A percentile compares a stretch with the other conserved stretches of the same genome.
These are phyloP conservation scores for Rhopilema esculentum DNA, from an alignment of 30 jellyfish, hydroid and myxozoan species.

Conservation along the genomic window DNA sequence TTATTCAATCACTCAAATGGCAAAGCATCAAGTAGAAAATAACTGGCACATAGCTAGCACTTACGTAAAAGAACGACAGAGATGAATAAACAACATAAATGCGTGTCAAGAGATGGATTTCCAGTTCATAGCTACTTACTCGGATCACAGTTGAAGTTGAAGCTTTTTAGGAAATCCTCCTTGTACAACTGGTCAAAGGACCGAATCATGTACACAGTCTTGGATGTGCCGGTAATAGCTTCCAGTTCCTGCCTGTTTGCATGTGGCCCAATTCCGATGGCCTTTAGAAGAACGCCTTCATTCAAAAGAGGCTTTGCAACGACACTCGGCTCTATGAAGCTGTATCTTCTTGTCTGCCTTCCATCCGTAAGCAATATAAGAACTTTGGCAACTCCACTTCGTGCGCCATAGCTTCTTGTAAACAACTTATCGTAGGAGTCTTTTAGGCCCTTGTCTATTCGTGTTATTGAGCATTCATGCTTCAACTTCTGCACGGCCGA, in stretches of 20 bases:
- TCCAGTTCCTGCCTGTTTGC: slow-evolving; percentile 13
- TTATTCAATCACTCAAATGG: no score
- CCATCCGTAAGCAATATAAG: slow-evolving; percentile 47
- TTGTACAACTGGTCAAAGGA: slow-evolving; percentile 1
- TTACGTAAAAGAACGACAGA: no score
- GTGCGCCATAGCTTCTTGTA: slow-evolving; percentile 42
- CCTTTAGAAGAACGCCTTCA: slow-evolving; percentile 28
- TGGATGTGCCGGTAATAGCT: slow-evolving; percentile 19
- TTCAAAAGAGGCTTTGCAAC: slow-evolving; percentile 43
- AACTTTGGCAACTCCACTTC: slow-evolving; percentile 7
- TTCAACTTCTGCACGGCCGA: slow-evolving; percentile 32
- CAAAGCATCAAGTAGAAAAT: no score
- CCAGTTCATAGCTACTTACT: no score
- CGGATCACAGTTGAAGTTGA: slow-evolving; percentile 7
- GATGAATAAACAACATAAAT: no score
- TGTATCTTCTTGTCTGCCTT: slow-evolving; percentile 10
- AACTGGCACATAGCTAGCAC: no score
- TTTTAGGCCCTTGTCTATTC: slow-evolving; percentile 50
- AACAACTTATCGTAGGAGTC: slow-evolving; percentile 21
- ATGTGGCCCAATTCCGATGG: slow-evolving; percentile 24
- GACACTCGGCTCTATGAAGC: slow-evolving; percentile 25
- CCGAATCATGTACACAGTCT: slow-evolving; percentile 5
- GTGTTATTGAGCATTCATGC: slow-evolving; percentile 52
- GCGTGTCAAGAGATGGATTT: no score
- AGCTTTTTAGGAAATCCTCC: background rate